Evolutionary conservation across 2,797 vertebrate genomes (phyloP).

Genomic region (Lycodopsis pacificus): DNA sequence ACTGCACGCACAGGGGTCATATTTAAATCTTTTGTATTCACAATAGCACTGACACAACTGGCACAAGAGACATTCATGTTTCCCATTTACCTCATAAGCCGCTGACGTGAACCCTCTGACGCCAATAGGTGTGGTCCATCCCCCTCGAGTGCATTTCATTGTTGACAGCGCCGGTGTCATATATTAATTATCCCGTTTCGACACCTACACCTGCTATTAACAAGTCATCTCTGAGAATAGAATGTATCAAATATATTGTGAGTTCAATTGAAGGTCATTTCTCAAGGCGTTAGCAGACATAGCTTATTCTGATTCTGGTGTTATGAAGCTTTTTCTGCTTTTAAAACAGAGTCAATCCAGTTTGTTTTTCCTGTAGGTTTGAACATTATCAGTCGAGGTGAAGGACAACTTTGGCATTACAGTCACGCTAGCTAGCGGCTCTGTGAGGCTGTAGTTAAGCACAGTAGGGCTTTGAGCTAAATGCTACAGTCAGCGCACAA

Average conservation of each 20-base stretch:
- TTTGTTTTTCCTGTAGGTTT: not conserved
- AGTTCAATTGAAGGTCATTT: not conserved
- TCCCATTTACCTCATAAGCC: constrained; percentile 2
- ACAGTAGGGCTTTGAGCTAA: not conserved
- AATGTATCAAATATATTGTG: not conserved
- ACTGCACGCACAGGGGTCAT: not conserved
- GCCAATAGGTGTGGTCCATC: constrained; percentile 27
- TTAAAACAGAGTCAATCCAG: not conserved
- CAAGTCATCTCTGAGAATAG: constrained; percentile 5
- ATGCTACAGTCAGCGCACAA: not conserved
- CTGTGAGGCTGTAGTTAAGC: not conserved
- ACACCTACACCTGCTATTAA: constrained; percentile 8
- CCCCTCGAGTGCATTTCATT: not conserved
- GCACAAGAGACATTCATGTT: not conserved
- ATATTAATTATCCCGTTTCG: not conserved
- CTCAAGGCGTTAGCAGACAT: not conserved
- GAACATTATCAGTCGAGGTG: not conserved
- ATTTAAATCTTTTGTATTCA: constrained; percentile 13
- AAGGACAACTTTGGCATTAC: not conserved
- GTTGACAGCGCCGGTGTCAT: constrained; percentile 8
- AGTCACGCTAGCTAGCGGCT: too few relatives aligned
- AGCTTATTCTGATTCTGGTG: not conserved
- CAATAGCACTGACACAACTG: not conserved
- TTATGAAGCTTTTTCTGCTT: not conserved
- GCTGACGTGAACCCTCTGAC: not conserved